Evolutionary conservation across 1,140 invertebrate genomes (phyloP).

Genomic region (Scaptomyza montana): DNA sequence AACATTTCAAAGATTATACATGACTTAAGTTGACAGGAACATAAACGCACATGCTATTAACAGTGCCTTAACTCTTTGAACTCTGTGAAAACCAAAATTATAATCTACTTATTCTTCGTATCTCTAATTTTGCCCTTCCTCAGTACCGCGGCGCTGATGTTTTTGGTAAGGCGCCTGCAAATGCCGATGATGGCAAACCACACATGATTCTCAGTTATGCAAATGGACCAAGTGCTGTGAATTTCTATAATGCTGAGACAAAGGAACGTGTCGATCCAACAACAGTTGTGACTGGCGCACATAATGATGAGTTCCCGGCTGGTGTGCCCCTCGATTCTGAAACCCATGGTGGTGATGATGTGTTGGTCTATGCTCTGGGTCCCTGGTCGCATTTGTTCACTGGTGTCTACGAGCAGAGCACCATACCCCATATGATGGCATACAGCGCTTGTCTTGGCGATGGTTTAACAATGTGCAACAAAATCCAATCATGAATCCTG

Average conservation of each 20-base stretch:
- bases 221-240: constrained; percentile 87
- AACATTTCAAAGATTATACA: no score
- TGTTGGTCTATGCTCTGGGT: constrained; percentile 86
- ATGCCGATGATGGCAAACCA: constrained; percentile 84
- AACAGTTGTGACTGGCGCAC: constrained; percentile 52
- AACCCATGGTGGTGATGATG: constrained; percentile 89
- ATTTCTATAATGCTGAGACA: constrained; percentile 64
- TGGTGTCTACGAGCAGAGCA: constrained; percentile 91
- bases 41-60: no score
- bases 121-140: background rate
- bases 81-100: no score
- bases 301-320: constrained; percentile 83
- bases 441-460: constrained; percentile 86
- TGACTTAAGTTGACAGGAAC: no score
- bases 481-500: constrained; percentile 13
- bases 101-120: background rate
- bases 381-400: constrained; percentile 90
- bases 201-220: constrained; percentile 90
- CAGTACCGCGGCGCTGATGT: constrained; percentile 84
- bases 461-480: constrained; percentile 68
- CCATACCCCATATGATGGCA: constrained; percentile 90
- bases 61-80: no score
- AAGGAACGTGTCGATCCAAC: constrained; percentile 78
- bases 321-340: constrained; percentile 85
- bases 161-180: constrained; percentile 83